Evolutionary conservation across 2,113 vertebrate species (phyloP).

Genomic region (Lycaon pictus): DNA sequence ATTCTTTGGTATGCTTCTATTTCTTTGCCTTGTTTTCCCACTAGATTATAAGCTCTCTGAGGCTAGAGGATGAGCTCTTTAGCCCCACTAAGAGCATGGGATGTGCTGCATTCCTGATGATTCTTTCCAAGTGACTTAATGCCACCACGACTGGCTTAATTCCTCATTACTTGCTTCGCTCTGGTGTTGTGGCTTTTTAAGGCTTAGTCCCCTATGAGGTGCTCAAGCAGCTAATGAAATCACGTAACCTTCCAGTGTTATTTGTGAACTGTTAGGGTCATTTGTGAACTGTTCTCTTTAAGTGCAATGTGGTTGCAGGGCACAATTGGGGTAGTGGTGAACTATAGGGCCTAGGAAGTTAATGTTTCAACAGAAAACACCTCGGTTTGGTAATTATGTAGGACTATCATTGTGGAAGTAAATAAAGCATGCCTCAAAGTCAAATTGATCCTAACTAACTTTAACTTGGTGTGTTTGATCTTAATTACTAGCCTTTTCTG

Average conservation of each 20-base stretch:
- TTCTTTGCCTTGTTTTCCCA: slow-evolving; percentile 36
- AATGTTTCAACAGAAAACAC: slow-evolving; percentile 51
- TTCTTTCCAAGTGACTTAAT: background rate
- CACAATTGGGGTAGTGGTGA: background rate
- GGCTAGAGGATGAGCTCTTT: background rate
- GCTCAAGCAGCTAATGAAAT: background rate
- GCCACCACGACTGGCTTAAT: background rate
- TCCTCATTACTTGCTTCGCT: background rate
- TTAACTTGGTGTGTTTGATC: background rate
- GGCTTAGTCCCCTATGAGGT: background rate
- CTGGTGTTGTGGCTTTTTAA: slow-evolving; percentile 24
- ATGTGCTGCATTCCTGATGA: background rate
- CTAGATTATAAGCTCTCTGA: slow-evolving; percentile 43
- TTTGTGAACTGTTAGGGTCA: background rate
- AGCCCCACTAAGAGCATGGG: background rate
- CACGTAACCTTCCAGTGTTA: background rate
- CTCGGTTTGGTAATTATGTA: slow-evolving; percentile 20
- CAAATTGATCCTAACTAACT: background rate
- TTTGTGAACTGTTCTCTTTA: slow-evolving; percentile 38
- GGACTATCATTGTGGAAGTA: slow-evolving; percentile 2
- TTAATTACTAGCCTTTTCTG: slow-evolving; percentile 44
- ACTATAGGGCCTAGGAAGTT: slow-evolving; percentile 19
- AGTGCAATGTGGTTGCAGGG: slow-evolving; percentile 34
- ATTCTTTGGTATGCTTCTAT: slow-evolving; percentile 16
- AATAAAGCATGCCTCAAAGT: slow-evolving; percentile 62